A percentile compares a stretch with the other conserved stretches of the same genome.
phyloP scores from a whole-genome alignment of 2,113 vertebrate genomes.

The Pristiophorus japonicus region DNA sequence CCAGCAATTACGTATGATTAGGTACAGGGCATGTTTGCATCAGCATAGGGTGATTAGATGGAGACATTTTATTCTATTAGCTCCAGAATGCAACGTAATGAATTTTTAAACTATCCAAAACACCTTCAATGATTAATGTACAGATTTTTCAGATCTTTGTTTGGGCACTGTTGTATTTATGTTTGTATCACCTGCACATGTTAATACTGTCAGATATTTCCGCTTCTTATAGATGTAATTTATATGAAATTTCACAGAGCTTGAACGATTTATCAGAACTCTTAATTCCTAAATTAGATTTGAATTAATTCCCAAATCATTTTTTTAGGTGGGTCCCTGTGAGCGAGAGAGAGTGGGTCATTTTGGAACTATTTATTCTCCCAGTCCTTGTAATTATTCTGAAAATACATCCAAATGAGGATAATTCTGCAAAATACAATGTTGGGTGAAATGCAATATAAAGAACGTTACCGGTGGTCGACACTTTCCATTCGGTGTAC shows the following conservation, averaged over 20 bases:
- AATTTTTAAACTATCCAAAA: neutral
- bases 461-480: neutral
- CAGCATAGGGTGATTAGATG: neutral
- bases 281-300: neutral
- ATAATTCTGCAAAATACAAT: neutral
- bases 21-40: too few relatives aligned
- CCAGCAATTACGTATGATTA: too few relatives aligned
- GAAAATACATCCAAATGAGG: too few relatives aligned
- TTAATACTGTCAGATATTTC: neutral
- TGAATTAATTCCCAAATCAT: neutral
- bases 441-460: neutral
- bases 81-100: neutral
- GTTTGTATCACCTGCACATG: neutral
- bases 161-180: neutral
- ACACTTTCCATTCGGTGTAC: neutral
- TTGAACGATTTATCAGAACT: neutral
- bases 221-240: neutral
- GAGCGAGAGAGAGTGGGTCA: neutral
- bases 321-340: neutral
- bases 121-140: neutral
- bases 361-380: neutral
- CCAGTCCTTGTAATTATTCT: neutral
- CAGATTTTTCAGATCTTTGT: neutral
- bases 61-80: neutral
- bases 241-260: neutral